A percentile compares a stretch with the other conserved stretches of the same genome.
phyloP scores from a whole-genome alignment of 2,888 invertebrate genomes.

The Pogonocherus hispidulus region DNA sequence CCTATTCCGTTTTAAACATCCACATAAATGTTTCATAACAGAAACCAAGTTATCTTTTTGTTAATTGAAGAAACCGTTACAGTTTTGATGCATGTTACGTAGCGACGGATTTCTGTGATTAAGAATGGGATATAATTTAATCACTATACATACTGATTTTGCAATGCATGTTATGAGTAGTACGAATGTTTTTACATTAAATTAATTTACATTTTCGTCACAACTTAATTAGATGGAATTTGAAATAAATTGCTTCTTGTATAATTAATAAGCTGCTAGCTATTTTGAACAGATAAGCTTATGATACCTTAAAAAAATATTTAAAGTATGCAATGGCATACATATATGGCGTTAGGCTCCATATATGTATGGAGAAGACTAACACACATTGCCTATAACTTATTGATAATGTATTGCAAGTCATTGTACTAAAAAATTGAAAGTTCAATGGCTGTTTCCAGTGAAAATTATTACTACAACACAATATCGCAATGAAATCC shows the following conservation, averaged over 20 bases:
- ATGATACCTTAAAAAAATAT: neutral
- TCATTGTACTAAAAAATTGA: too few species aligned
- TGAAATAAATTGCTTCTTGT: neutral
- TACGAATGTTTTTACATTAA: slow-evolving; percentile 1
- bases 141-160: neutral
- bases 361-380: too few species aligned
- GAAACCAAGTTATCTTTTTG: too few species aligned
- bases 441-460: too few species aligned
- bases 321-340: neutral
- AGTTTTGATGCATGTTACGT: neutral
- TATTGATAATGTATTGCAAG: too few species aligned
- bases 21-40: too few species aligned
- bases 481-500: too few species aligned
- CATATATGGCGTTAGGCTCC: too few species aligned
- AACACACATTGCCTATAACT: too few species aligned
- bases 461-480: too few species aligned
- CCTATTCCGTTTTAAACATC: neutral
- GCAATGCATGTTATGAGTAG: neutral
- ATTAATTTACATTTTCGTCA: slow-evolving; percentile 1
- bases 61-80: too few species aligned
- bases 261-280: neutral
- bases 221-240: neutral
- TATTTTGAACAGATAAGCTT: neutral
- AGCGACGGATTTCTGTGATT: neutral
- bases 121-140: neutral